phyloP scores from a whole-genome alignment of 2,113 vertebrate species.

The Mystacornis crossleyi region DNA sequence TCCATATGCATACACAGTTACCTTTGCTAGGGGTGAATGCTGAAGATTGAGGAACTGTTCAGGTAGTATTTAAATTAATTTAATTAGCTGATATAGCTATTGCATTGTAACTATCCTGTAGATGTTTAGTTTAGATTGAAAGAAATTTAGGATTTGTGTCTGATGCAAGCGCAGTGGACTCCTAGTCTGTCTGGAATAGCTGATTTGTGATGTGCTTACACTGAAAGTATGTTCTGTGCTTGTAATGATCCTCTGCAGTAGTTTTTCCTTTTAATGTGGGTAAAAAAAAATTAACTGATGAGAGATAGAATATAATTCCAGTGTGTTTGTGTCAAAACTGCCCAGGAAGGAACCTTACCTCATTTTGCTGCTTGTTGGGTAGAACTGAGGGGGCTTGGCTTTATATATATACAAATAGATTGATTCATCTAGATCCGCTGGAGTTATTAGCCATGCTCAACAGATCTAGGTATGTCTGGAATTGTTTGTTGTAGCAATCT shows the following conservation, averaged over 20 bases:
- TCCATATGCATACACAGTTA: neutral
- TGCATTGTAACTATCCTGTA: neutral
- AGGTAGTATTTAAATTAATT: neutral
- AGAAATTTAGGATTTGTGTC: neutral
- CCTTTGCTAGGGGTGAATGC: neutral
- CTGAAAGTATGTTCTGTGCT: neutral
- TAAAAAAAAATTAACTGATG: neutral
- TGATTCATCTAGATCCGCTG: neutral
- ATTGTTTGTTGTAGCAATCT: neutral
- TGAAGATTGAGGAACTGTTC: neutral
- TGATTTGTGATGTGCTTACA: neutral
- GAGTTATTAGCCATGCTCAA: neutral
- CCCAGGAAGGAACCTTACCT: neutral
- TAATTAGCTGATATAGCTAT: neutral
- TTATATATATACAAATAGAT: neutral
- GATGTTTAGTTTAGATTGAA: neutral
- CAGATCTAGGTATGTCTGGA: neutral
- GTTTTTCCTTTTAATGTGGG: neutral
- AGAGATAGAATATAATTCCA: neutral
- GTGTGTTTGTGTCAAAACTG: neutral
- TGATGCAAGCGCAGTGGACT: neutral
- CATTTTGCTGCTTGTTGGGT: neutral
- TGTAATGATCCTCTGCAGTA: neutral
- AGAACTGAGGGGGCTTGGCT: neutral
- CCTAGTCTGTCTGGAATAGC: neutral